A percentile compares a stretch with the other conserved stretches of the same genome.
Evolutionary conservation across 2,797 vertebrate genomes (phyloP).

Genomic region (Sebastes minor): DNA sequence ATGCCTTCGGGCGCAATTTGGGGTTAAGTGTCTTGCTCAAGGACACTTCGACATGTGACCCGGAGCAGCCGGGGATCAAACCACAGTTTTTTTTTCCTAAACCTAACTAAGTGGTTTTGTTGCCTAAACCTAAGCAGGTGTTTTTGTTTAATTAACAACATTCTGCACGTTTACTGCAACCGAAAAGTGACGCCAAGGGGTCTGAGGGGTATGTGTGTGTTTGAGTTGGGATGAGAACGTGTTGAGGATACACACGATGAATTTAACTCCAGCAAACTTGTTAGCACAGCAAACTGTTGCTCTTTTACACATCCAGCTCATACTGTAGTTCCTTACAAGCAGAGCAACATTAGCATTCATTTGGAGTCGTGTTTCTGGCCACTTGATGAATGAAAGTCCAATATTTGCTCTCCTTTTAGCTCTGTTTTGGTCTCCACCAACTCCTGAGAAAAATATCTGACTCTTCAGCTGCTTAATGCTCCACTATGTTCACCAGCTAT

Average conservation of each 20-base stretch:
- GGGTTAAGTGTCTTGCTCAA: too few species aligned
- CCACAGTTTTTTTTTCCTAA: too few species aligned
- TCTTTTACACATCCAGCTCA: not conserved
- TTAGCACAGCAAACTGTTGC: not conserved
- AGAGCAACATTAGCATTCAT: not conserved
- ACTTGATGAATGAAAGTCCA: accelerated
- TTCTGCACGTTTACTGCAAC: too few species aligned
- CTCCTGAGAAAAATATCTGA: not conserved
- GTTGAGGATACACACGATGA: not conserved
- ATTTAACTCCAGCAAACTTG: not conserved
- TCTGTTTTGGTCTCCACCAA: not conserved
- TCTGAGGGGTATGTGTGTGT: too few species aligned
- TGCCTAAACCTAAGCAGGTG: too few species aligned
- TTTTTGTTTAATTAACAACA: too few species aligned
- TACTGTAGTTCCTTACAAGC: not conserved
- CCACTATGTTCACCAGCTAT: not conserved
- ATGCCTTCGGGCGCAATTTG: too few species aligned
- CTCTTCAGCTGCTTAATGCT: not conserved
- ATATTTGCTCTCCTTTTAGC: not conserved
- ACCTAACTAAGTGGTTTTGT: too few species aligned
- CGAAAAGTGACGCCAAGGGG: too few species aligned
- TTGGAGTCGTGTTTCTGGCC: not conserved
- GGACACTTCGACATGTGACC: too few species aligned
- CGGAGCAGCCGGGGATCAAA: too few species aligned
- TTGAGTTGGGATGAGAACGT: too few species aligned